These are phyloP conservation scores for Brachyhypopomus occidentalis DNA, from an alignment of 2,113 vertebrate species.

Conservation along the genomic window DNA sequence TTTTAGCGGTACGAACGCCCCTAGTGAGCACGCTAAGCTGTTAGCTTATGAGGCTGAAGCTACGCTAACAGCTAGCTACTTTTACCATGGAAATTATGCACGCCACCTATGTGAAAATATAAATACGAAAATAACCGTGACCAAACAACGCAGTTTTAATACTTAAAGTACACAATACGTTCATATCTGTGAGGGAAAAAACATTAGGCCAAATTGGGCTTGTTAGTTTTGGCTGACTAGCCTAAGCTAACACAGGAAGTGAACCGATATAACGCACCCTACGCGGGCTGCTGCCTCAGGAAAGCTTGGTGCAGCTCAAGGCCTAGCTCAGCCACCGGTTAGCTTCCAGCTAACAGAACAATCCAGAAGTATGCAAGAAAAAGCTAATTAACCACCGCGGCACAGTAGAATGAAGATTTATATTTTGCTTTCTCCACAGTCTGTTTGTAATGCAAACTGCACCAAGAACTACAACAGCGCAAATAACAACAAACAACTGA, in stretches of 20 bases:
- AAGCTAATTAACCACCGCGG: not conserved
- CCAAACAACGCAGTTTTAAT: not conserved
- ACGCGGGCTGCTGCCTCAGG: not conserved
- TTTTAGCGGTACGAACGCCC: not conserved
- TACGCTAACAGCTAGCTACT: not conserved
- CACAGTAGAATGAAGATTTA: not conserved
- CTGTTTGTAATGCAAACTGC: not conserved
- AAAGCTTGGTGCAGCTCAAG: not conserved
- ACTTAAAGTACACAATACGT: not conserved
- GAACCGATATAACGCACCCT: not conserved
- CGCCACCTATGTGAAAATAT: not conserved
- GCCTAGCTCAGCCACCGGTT: conserved; percentile 27
- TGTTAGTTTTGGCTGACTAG: not conserved
- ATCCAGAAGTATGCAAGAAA: not conserved
- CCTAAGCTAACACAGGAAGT: not conserved
- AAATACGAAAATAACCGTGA: not conserved
- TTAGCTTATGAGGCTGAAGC: not conserved
- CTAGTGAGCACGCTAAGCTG: conserved; percentile 6
- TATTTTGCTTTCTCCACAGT: no score
- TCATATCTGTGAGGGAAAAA: not conserved
- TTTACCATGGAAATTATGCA: not conserved
- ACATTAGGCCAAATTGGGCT: not conserved
- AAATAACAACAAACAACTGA: not conserved
- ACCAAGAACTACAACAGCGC: not conserved
- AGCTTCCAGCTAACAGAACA: not conserved